Evolutionary conservation across 2,797 vertebrate genomes (phyloP), one percentile per base, ranked within the genome.

Genomic region (Galago senegalensis): DNA sequence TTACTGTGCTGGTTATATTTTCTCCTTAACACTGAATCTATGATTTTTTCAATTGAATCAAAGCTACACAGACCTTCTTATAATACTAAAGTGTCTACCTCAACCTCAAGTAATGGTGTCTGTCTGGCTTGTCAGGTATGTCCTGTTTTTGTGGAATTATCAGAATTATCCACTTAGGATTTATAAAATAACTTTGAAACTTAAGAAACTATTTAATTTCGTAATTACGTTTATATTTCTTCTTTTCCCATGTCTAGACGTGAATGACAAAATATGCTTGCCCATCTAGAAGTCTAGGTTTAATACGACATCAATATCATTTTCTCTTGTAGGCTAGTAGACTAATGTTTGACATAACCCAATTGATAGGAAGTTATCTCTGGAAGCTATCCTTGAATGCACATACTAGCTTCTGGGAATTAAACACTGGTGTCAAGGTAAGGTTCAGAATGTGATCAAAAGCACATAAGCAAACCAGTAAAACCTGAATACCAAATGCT

Each of bases 381-480:
- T 60, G 60, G 75, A 86, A 29, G 31, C 11, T 95, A 69, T 20
- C 4, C 9, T 88, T 87, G 0, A 5, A 5, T 81, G 23, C 2
- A 53, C 20, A 53, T 43, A 53, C 11, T 53, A 21, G 12, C 16
- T 10, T 82, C 61, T 89, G 5, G 76, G 46, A 85, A 69, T 85
- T 87, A 85, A 93, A 79, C 49, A 88, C 8, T 91, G n/a, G 16
- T 72, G 13, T 87, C 37, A 67, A 17, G 40, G 5, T 23, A 93
- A 67, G 63, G 43, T 84, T 93, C 75, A 84, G 76, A 94, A 90
- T 96, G 80, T 91, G 29, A 92, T n/a, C n/a, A 75, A 73, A 87
- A 92, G 49, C 14, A 75, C 86, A 40, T 17, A 63, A 69, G 46
- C 34, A 56, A 53, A 40, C 25, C 37, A 63, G 18, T 5, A 94